A percentile compares a stretch with the other conserved stretches of the same genome.
Evolutionary conservation across 2,113 vertebrate species (phyloP).

Genomic region (Lucifuga dentata): DNA sequence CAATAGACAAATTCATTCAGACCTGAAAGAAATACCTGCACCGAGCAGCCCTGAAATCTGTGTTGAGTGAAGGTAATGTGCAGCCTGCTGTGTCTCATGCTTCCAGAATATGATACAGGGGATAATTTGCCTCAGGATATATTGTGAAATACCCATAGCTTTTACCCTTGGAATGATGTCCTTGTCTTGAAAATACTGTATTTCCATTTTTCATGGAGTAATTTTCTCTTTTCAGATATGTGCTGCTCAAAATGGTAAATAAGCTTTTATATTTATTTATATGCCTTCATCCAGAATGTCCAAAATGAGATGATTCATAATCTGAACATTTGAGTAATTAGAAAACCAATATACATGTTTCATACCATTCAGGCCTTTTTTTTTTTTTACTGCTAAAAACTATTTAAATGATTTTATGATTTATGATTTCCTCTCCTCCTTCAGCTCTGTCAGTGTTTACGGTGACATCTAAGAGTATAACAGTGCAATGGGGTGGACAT

Average conservation of each 20-base stretch:
- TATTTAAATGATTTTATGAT: no score
- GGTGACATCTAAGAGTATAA: constrained; percentile 84
- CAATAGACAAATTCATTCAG: constrained; percentile 77
- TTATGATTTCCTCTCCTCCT: constrained; percentile 3
- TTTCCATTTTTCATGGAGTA: constrained; percentile 17
- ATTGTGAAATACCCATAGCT: constrained; percentile 50
- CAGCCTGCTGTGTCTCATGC: constrained; percentile 71
- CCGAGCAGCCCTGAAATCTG: constrained; percentile 73
- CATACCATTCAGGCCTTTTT: no score
- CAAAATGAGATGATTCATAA: no score
- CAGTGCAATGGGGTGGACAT: constrained; percentile 76
- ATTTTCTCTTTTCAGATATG: constrained; percentile 84
- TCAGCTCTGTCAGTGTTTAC: constrained; percentile 81
- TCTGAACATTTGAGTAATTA: no score
- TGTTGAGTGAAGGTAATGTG: constrained; percentile 83
- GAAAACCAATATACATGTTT: no score
- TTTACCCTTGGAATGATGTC: constrained; percentile 33
- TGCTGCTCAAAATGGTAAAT: constrained; percentile 86
- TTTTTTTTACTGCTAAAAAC: no score
- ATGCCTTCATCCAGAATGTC: neutral
- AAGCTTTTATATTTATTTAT: neutral
- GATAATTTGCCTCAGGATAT: constrained; percentile 68
- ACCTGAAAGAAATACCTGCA: constrained; percentile 76
- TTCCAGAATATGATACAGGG: constrained; percentile 72
- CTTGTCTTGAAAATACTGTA: constrained; percentile 17